Conservation (phyloP, 2,113 vertebrate species). For the Anguilla japonica region DNA sequence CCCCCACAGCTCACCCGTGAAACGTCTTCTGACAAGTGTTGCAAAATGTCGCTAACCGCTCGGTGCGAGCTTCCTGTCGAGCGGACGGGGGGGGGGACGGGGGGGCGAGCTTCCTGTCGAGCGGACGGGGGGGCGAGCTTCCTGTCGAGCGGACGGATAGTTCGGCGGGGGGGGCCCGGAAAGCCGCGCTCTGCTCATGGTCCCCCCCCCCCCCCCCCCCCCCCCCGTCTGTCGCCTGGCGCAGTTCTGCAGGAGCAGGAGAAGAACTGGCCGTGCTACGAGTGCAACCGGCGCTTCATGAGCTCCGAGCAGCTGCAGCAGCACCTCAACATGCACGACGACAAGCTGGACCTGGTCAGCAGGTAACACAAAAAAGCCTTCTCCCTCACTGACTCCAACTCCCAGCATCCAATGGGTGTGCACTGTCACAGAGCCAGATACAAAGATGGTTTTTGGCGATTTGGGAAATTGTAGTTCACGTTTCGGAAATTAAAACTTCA, state of each 20-base stretch:
- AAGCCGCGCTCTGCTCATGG: not conserved
- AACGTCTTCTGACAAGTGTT: too few species aligned
- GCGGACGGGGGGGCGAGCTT: too few species aligned
- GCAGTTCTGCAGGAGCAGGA: conserved; percentile 89
- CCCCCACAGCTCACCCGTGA: too few species aligned
- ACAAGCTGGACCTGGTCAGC: conserved; percentile 87
- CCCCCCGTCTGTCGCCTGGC: conserved; percentile 47
- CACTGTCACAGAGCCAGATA: not conserved
- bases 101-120: too few species aligned
- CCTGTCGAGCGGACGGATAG: too few species aligned
- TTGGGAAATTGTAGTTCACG: too few species aligned
- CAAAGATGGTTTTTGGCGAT: too few species aligned
- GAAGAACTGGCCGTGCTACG: conserved; percentile 97
- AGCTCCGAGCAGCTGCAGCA: conserved; percentile 96
- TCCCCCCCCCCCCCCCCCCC: conserved; percentile 7
- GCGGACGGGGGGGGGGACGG: too few species aligned
- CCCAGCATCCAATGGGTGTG: not conserved
- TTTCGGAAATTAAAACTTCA: too few species aligned
- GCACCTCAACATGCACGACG: conserved; percentile 96
- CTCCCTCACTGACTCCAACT: not conserved
- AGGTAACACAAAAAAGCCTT: conserved; percentile 68
- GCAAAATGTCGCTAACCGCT: too few species aligned
- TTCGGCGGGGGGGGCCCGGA: not conserved
- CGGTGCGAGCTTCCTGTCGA: too few species aligned
- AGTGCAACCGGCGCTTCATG: conserved; percentile 92